These are phyloP conservation scores for Conus canariensis DNA, from an alignment of 2,888 invertebrate genomes.

Conservation along the genomic window DNA sequence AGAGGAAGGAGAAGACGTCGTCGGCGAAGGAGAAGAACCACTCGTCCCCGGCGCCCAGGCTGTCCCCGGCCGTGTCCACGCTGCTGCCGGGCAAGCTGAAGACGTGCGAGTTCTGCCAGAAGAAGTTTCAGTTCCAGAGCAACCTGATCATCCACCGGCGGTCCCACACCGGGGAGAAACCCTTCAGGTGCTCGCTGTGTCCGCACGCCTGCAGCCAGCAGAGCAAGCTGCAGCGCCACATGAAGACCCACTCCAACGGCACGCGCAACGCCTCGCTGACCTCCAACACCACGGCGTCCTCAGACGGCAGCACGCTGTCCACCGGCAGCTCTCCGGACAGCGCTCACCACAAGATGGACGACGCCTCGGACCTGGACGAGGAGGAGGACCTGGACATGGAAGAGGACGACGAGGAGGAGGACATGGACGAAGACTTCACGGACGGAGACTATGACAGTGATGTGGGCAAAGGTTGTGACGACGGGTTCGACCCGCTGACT, in stretches of 20 bases:
- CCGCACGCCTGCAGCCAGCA: conserved; percentile 93
- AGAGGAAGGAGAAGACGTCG: neutral
- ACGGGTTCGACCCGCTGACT: conserved; percentile 85
- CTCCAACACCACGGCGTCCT: conserved; percentile 56
- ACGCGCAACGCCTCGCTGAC: conserved; percentile 53
- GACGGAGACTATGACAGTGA: conserved; percentile 49
- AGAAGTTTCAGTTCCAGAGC: conserved; percentile 95
- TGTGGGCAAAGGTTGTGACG: conserved; percentile 86
- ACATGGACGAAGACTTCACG: conserved; percentile 54
- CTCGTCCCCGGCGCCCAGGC: conserved; percentile 14
- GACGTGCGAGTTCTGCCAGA: conserved; percentile 94
- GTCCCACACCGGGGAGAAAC: conserved; percentile 95
- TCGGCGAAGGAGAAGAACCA: neutral
- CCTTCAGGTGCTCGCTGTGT: conserved; percentile 93
- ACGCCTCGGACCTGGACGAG: conserved; percentile 89
- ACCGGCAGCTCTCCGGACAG: conserved; percentile 72
- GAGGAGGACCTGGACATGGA: conserved; percentile 88
- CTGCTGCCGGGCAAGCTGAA: conserved; percentile 60
- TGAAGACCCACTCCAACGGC: conserved; percentile 86
- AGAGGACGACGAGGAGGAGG: conserved; percentile 87
- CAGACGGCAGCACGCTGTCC: conserved; percentile 70
- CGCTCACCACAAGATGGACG: conserved; percentile 81
- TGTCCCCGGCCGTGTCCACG: conserved; percentile 9
- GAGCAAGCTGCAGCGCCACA: conserved; percentile 93
- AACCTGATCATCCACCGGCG: conserved; percentile 95